Base-by-base conservation (phyloP, 1,140 invertebrate genomes). In the Sycophila sp. region DNA sequence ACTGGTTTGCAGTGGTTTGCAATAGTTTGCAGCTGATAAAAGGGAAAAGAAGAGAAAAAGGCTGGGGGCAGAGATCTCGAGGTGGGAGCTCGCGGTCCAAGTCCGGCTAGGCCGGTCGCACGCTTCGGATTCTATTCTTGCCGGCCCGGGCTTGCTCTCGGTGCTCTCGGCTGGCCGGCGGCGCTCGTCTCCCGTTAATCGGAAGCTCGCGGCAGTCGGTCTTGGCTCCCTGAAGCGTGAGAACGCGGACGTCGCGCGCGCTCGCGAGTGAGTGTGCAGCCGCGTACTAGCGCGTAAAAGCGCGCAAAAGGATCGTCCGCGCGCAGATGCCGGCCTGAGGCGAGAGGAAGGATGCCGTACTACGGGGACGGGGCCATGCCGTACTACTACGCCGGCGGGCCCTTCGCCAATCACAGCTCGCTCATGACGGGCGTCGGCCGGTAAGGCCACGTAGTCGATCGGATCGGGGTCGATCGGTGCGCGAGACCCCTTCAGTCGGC, bases 191-290 rank as follows among this genome's bases (percentile, higher is more conserved):
- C n/a, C 15, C 17, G 36, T 59, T 53, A 36, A 30, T 17, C 2
- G 40, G 7, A 51, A 49, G 28, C 58, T 42, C 68, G 13, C 55
- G 34, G 30, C 83, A 86, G 84, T 86, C 80, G 81, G 78, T 83
- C 79, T 83, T 85, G 80, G 83, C 82, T 84, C 81, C 81, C 79
- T 84, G 81, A 86, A 83, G 78, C 81, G 83, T 84, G 80, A 83
- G 82, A 85, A 85, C 83, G 76, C 40, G 15, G n/a, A 42, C n/a
- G 17, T 22, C 36, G 36, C 47, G 30, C 15, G 42, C 30, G 30
- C 6, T n/a, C 60, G 40, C 24, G 38, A 30, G 58, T 42, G 42
- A n/a, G n/a, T 47, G 32, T 13, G 32, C 55, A 17, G 2, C 26
- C 10, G 15, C 26, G 11, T 22, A 11, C 26, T 1, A 34, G 10